These are phyloP conservation scores for Anseranas semipalmata DNA, from an alignment of 2,113 vertebrate species.

Conservation along the genomic window DNA sequence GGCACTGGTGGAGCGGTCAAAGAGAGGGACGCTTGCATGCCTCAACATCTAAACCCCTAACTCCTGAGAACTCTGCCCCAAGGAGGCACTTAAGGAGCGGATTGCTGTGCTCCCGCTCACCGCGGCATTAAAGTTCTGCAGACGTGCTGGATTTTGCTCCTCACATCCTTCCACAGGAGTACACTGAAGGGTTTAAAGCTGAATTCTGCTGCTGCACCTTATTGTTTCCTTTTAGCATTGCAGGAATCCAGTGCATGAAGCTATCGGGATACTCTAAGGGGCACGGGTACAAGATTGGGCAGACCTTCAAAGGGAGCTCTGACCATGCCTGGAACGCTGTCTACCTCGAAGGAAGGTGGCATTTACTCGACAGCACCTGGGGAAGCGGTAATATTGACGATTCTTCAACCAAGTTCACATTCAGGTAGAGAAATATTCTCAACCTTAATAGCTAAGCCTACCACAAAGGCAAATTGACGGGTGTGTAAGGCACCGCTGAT, in stretches of 20 bases:
- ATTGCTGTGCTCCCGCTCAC: background rate
- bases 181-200: background rate
- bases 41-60: too few species aligned
- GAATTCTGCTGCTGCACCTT: background rate
- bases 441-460: background rate
- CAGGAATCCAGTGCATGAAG: constrained; percentile 80
- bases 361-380: constrained; percentile 87
- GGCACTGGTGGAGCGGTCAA: too few species aligned
- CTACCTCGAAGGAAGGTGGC: constrained; percentile 82
- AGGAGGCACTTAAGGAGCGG: too few species aligned
- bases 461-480: background rate
- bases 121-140: background rate
- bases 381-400: constrained; percentile 77
- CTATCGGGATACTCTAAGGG: constrained; percentile 82
- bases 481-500: background rate
- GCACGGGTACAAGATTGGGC: constrained; percentile 72
- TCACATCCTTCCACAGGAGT: background rate
- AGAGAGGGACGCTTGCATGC: too few species aligned
- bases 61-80: too few species aligned
- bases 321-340: constrained; percentile 83
- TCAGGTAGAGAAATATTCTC: constrained; percentile 70
- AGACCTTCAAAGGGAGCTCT: constrained; percentile 74
- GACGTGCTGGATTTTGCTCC: background rate
- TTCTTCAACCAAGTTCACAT: constrained; percentile 76
- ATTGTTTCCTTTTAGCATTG: constrained; percentile 63